Base-by-base conservation (phyloP, 2,113 vertebrate species). In the Eulemur macaco region DNA sequence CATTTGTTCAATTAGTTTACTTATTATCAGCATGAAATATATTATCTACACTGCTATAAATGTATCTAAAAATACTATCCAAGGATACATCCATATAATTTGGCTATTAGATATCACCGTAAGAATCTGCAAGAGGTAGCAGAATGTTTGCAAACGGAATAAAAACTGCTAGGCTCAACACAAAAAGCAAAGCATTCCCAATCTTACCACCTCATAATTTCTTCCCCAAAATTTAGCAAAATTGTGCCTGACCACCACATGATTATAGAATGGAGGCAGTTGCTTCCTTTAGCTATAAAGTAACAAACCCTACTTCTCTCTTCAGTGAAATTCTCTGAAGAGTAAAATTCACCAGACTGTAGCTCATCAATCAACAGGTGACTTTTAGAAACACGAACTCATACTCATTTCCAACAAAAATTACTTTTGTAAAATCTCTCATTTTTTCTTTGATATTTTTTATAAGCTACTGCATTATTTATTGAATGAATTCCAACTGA, bases 401-500 rank as follows among this genome's bases (percentile, higher is more conserved):
- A 71, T 10, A 20, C 13, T 82, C 80, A 39, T 60, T 78, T 83
- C 58, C 21, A 17, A 86, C 52, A 78, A 17, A 14, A 92, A 92
- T 84, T 66, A 92, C 90, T 93, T 86, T 78, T 81, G 97, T 91
- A 96, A 98, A 97, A 98, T 95, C 93, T 97, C 97, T 96, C 12
- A 2, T 20, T 97, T 97, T 97, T 95, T 80, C 96, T 97, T 97
- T 94, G 86, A 96, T 98, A 96, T 98, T 98, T 98, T 99, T 98
- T 98, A 98, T 97, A 99, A 97, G 98, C 98, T 97, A 97, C 97
- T 97, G 98, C 98, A 97, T 83, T 97, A 97, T 98, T 98, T 98
- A 98, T 94, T 98, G 98, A 98, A 98, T 83, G 84, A 89, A 98
- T 97, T 97, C 98, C 98, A 98, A 98, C 42, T 64, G 80, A 97